Evolutionary conservation across 1,140 invertebrate genomes (phyloP).

Genomic region (Magallana angulata): DNA sequence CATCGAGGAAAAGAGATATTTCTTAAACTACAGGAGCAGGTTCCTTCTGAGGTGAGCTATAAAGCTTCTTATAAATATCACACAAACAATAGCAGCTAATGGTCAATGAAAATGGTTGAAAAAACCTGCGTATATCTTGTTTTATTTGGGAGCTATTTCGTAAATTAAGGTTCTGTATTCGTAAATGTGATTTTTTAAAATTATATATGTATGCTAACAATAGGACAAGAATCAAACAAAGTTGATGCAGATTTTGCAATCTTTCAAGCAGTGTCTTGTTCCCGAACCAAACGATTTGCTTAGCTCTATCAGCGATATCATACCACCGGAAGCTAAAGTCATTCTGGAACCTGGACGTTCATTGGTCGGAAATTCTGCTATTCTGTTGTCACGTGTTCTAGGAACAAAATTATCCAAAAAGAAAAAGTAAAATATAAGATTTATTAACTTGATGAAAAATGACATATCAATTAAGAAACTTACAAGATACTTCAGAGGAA

Average conservation of each 20-base stretch:
- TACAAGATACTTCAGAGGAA: background rate
- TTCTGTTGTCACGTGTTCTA: constrained; percentile 70
- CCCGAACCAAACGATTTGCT: constrained; percentile 61
- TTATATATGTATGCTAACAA: too few species aligned
- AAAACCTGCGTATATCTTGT: too few species aligned
- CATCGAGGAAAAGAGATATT: background rate
- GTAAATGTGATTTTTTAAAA: too few species aligned
- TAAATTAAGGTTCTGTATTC: too few species aligned
- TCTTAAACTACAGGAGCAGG: background rate
- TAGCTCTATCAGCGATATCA: constrained; percentile 56
- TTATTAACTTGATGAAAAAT: background rate
- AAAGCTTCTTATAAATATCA: too few species aligned
- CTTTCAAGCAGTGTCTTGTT: background rate
- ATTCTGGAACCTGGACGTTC: constrained; percentile 79
- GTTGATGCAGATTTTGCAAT: too few species aligned
- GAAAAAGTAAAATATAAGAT: constrained; percentile 55
- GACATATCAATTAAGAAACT: background rate
- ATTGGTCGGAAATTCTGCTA: constrained; percentile 78
- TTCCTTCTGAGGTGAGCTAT: background rate
- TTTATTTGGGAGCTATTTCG: too few species aligned
- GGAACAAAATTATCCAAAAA: constrained; percentile 67
- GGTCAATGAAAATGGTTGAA: too few species aligned
- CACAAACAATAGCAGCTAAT: too few species aligned
- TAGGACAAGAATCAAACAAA: too few species aligned
- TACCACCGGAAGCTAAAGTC: constrained; percentile 69